Evolutionary conservation across 2,113 vertebrate species (phyloP).

Genomic region (Gila orcuttii): DNA sequence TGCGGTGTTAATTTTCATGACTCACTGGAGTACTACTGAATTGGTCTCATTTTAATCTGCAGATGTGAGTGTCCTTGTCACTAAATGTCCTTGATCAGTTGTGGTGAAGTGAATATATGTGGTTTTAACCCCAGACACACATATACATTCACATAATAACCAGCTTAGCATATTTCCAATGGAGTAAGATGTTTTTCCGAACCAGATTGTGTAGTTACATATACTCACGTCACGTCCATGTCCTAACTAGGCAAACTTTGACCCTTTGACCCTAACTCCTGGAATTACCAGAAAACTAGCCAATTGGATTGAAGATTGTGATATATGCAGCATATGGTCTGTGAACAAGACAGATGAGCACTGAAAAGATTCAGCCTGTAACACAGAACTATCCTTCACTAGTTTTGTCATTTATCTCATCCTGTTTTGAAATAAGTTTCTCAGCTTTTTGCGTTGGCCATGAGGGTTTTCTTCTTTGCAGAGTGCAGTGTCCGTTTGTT

Average conservation of each 20-base stretch:
- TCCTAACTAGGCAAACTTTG: neutral
- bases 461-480: neutral
- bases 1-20: slow-evolving; percentile 1
- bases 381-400: neutral
- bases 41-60: neutral
- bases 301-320: neutral
- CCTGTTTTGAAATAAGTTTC: slow-evolving; percentile 28
- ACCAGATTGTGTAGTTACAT: neutral
- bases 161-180: slow-evolving; percentile 1
- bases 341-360: neutral
- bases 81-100: slow-evolving; percentile 14
- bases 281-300: neutral
- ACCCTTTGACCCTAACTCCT: neutral
- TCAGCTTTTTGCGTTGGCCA: neutral
- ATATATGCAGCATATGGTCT: neutral
- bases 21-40: slow-evolving; percentile 8
- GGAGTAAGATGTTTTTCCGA: neutral
- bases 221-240: neutral
- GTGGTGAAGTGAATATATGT: slow-evolving; percentile 1
- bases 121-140: slow-evolving; percentile 26
- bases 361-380: neutral
- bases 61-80: slow-evolving; percentile 1
- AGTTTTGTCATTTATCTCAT: slow-evolving; percentile 7
- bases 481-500: slow-evolving; percentile 5
- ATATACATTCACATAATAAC: slow-evolving; percentile 5